These are phyloP conservation scores for Achlya flavicornis DNA, from an alignment of 2,888 invertebrate genomes.

Conservation along the genomic window DNA sequence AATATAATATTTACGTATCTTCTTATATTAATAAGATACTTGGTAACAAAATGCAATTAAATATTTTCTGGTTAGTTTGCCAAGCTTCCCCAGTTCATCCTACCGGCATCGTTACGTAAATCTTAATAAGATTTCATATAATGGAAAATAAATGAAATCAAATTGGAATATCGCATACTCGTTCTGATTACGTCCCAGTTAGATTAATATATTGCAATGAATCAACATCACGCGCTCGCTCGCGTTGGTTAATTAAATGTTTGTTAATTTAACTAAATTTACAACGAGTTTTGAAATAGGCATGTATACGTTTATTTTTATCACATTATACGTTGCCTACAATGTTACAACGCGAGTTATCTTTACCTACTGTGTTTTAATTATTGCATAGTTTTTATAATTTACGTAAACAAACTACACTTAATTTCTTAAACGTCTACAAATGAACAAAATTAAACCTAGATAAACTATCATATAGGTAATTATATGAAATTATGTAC, in stretches of 20 bases:
- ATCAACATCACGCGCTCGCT: constrained; percentile 7
- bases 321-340: background rate
- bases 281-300: constrained; percentile 7
- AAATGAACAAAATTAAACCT: background rate
- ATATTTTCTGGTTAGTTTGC: background rate
- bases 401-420: background rate
- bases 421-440: background rate
- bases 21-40: too few species aligned
- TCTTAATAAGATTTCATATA: constrained; percentile 1
- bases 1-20: too few species aligned
- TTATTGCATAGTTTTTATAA: background rate
- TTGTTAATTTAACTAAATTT: constrained; percentile 8
- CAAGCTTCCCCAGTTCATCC: background rate
- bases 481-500: constrained; percentile 18
- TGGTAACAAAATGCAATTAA: too few species aligned
- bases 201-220: constrained; percentile 7
- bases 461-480: background rate
- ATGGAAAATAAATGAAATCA: background rate
- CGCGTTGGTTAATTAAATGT: constrained; percentile 9
- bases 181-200: constrained; percentile 7
- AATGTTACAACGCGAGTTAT: background rate
- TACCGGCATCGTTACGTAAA: background rate
- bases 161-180: background rate
- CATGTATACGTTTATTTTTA: background rate
- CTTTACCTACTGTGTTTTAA: background rate